These are phyloP conservation scores for Pseudomyrmex gracilis DNA, from an alignment of 1,140 invertebrate species.

Conservation along the genomic window DNA sequence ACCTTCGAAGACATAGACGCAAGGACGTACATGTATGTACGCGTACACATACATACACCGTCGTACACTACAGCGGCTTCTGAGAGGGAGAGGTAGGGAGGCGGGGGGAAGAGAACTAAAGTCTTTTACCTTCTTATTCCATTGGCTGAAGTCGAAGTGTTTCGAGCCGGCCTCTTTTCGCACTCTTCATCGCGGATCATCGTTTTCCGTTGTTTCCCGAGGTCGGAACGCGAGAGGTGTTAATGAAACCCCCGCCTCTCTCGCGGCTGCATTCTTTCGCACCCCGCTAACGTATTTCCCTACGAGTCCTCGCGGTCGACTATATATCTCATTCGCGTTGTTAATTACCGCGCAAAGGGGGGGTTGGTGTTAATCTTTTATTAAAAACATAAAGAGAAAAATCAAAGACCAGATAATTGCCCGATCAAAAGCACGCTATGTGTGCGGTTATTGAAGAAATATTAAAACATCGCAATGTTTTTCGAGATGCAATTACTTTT, in stretches of 20 bases:
- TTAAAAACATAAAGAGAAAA: neutral
- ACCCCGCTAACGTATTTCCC: conserved; percentile 4
- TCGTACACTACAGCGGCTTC: conserved; percentile 36
- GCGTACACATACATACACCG: neutral
- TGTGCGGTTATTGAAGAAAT: neutral
- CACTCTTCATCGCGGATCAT: conserved; percentile 32
- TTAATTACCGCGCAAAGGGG: neutral
- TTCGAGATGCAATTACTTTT: neutral
- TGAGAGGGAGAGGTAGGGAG: conserved; percentile 73
- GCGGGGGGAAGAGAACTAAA: conserved; percentile 1
- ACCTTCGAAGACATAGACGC: conserved; percentile 73
- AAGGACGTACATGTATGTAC: conserved; percentile 62
- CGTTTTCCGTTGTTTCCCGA: conserved; percentile 46
- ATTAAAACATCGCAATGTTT: neutral
- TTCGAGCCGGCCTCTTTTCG: conserved; percentile 61
- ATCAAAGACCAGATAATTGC: neutral
- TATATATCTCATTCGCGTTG: neutral
- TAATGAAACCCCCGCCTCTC: conserved; percentile 61
- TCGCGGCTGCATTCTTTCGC: conserved; percentile 40
- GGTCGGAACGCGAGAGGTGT: conserved; percentile 43
- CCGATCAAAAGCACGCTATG: neutral
- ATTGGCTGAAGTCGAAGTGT: conserved; percentile 71
- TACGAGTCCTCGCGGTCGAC: neutral
- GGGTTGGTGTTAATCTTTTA: neutral
- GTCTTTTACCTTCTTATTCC: conserved; percentile 72